Evolutionary conservation across 1,140 invertebrate genomes (phyloP), one percentile per base, ranked within the genome.

Genomic region (Drosophila yakuba): DNA sequence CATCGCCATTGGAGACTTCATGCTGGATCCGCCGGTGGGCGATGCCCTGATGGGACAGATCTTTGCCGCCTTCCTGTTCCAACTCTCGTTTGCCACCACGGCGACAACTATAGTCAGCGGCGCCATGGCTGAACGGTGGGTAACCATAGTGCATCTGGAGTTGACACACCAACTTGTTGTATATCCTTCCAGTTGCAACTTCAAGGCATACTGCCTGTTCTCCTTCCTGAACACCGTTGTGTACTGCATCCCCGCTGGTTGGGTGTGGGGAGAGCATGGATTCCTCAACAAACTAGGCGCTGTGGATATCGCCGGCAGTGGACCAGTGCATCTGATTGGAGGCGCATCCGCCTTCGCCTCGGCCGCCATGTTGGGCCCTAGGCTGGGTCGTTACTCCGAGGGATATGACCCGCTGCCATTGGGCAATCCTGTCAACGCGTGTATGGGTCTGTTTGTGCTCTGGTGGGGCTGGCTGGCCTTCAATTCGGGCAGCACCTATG

Each of bases 381-480:
- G 98, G 23, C 85, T 97, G n/a, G 97, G 97, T 0, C 93, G 98
- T 32, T 98, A 98, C 85, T 96, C 97, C 20, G 93, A 95, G 47
- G 96, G 96, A 1, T 94, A 94, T 4, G 95, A 94, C 10, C 95
- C 97, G 0, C 83, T 97, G 20, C 96, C 97, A 0, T 93, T 98
- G 73, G 97, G 97, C 0, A 96, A 96, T 86, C 97, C 98, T 0
- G 97, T 98, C 0, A 98, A 98, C 86, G 97, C 97, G 7, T 95
- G 98, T 28, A 95, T 98, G 94, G 98, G 98, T 0, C 94, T 98
- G 1, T 98, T 98, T 88, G 97, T 98, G 28, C 93, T 98, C 4
- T 99, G 98, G 97, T 98, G 97, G 91, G 97, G 97, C 0, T 98
- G 97, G 97, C 93, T 98, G 41, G 97, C 97, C 3, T 98, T 98